phyloP scores from a whole-genome alignment of 2,113 vertebrate genomes.

The Terrapene triunguis region DNA sequence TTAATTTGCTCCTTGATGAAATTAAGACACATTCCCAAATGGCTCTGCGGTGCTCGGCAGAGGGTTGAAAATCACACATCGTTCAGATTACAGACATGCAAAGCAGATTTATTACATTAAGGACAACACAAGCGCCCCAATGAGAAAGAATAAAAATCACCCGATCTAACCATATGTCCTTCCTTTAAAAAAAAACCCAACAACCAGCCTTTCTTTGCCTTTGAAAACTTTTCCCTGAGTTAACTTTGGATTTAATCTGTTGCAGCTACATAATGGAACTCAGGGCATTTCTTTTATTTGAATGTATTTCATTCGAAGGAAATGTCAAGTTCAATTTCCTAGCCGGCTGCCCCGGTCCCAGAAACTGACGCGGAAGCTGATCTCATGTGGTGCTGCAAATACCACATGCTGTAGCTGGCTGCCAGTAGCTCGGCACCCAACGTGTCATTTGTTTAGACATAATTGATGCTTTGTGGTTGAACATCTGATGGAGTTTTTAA shows the following conservation, averaged over 20 bases:
- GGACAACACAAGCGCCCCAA: not conserved
- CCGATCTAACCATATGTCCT: not conserved
- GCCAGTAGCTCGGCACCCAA: not conserved
- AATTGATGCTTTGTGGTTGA: not conserved
- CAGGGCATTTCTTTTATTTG: not conserved
- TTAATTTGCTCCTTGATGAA: not conserved
- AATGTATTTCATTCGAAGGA: not conserved
- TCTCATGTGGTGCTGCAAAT: not conserved
- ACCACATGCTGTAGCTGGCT: not conserved
- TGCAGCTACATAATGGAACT: not conserved
- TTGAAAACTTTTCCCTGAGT: not conserved
- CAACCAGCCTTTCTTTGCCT: not conserved
- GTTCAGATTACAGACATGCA: not conserved
- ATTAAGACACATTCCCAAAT: too few species aligned
- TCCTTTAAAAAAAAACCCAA: not conserved
- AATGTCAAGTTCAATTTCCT: not conserved
- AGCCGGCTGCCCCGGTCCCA: not conserved
- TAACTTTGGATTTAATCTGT: not conserved
- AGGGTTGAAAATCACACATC: not conserved
- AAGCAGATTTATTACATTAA: not conserved
- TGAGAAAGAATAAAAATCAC: not conserved
- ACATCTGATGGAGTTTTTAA: not conserved
- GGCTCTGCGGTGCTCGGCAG: not conserved
- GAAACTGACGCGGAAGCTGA: conserved; percentile 19
- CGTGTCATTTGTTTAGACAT: not conserved